phyloP scores from a whole-genome alignment of 2,113 vertebrate genomes.

The Chaenogobius annularis region DNA sequence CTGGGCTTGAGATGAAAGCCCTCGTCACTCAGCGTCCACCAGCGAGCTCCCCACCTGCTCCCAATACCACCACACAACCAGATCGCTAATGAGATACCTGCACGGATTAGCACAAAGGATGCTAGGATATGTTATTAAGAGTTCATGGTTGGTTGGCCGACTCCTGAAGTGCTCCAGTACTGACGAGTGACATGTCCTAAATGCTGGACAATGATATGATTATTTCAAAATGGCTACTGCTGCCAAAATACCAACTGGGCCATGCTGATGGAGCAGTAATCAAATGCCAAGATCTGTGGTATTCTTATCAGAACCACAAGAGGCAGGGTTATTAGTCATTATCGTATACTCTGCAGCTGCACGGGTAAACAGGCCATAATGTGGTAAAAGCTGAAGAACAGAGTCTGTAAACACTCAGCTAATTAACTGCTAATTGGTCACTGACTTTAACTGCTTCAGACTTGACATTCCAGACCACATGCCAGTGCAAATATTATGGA shows the following conservation, averaged over 20 bases:
- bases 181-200: conserved; percentile 31
- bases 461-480: conserved; percentile 4
- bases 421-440: neutral
- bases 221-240: conserved; percentile 51
- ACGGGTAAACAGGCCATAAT: conserved; percentile 6
- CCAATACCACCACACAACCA: conserved; percentile 49
- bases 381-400: neutral
- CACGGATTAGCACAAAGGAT: conserved; percentile 47
- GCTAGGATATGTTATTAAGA: conserved; percentile 56
- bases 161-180: conserved; percentile 20
- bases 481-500: conserved; percentile 1
- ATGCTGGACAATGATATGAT: conserved; percentile 63
- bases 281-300: conserved; percentile 56
- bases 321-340: conserved; percentile 12
- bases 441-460: neutral
- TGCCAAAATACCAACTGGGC: conserved; percentile 56
- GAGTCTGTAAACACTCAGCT: conserved; percentile 2
- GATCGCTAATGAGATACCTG: conserved; percentile 61
- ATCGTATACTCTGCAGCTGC: conserved; percentile 11
- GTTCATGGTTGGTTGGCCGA: conserved; percentile 26
- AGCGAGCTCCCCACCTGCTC: conserved; percentile 65
- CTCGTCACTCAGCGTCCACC: conserved; percentile 62
- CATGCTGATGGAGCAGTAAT: conserved; percentile 60
- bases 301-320: conserved; percentile 30
- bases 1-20: conserved; percentile 68